Evolutionary conservation across 2,888 invertebrate species (phyloP).

Genomic region (Chymomyza caudatula): DNA sequence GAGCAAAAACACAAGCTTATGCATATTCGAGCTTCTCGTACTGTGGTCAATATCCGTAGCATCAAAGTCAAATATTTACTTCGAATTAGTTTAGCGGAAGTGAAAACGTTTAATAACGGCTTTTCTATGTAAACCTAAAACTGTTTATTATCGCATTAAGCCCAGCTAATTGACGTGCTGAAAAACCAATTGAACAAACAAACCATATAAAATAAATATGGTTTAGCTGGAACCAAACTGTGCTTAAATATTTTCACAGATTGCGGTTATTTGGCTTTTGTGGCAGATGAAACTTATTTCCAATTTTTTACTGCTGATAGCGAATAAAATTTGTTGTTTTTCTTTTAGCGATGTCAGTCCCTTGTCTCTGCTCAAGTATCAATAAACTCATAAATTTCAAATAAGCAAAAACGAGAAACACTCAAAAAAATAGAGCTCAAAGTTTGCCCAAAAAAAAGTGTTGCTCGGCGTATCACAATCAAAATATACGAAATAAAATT

Average conservation of each 20-base stretch:
- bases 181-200: not conserved
- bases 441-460: slow-evolving; percentile 20
- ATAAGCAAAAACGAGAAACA: not conserved
- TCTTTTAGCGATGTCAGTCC: not conserved
- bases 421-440: slow-evolving; percentile 13
- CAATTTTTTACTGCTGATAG: not conserved
- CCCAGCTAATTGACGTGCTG: not conserved
- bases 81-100: not conserved
- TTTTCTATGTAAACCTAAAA: too few species aligned
- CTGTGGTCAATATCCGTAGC: not conserved
- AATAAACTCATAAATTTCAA: slow-evolving; percentile 64
- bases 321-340: not conserved
- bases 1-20: too few species aligned
- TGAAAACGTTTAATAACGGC: not conserved
- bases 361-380: slow-evolving; percentile 37
- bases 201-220: not conserved
- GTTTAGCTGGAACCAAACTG: not conserved
- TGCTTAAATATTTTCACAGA: not conserved
- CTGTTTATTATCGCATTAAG: not conserved
- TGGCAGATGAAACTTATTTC: slow-evolving; percentile 6
- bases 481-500: slow-evolving; percentile 20
- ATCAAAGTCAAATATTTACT: not conserved
- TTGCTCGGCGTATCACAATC: not conserved
- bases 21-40: too few species aligned
- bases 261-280: slow-evolving; percentile 9